Evolutionary conservation across 64 coral and sea anemone genomes (phyloP), one percentile per base, ranked within the genome.

Genomic region (Astreopora myriophthalma): DNA sequence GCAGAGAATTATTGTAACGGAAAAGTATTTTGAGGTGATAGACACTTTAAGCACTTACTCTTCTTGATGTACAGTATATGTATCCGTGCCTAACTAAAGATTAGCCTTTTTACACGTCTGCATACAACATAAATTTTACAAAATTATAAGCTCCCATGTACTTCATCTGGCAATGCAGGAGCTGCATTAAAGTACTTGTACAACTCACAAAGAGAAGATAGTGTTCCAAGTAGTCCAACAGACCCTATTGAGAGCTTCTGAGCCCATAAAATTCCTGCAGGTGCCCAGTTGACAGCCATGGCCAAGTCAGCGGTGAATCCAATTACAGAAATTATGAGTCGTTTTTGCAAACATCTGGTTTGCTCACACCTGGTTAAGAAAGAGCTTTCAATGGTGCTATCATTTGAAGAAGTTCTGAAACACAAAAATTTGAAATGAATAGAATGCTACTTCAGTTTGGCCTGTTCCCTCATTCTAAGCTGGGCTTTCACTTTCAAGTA

Each of bases 141-240:
- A 75, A 35, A 75, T 60, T 19, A 80, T 34, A 80, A 58, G 42
- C 48, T 80, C 19, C 29, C 48, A 34, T 58, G 76, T 58, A 29
- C 76, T 34, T 80, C 79, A 19, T 65, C 33, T 37, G 57, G 79
- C 4, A 37, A 64, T 31, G 80, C 13, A 16, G 46, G 5, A 25
- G 70, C 73, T 16, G 91, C 91, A 19, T 90, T 31, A 35, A 96
- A 83, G 79, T 96, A 94, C 19, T 96, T 96, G 27, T 96, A 96
- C n/a, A 96, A 34, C 64, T 93, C 51, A 27, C 85, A 81, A 1
- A 70, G 57, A 8, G 95, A 96, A 27, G 95, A 96, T 84, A 96
- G 44, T 20, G 95, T 96, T 6, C 95, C 95, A 27, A 96, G 60
- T 12, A 96, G 34, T 55, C 95, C 95, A 67, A 93, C 74, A 16